phyloP scores from a whole-genome alignment of 2,113 vertebrate species.

The Amblyornis subalaris region DNA sequence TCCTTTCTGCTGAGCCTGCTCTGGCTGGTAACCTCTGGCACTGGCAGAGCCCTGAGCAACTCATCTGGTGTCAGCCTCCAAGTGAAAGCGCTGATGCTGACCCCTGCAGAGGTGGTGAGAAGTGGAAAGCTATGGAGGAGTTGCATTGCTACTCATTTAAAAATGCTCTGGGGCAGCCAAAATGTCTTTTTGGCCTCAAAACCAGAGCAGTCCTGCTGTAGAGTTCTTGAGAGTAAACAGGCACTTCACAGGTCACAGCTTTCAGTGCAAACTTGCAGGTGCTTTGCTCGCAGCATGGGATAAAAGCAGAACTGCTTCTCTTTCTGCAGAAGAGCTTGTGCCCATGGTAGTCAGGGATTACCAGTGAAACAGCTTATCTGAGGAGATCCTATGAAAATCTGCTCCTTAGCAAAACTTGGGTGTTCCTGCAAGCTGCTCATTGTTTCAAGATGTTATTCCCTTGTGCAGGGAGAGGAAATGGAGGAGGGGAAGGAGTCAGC shows the following conservation, averaged over 20 bases:
- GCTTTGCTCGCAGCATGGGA: neutral
- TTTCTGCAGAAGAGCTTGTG: neutral
- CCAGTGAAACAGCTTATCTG: neutral
- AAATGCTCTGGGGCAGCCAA: neutral
- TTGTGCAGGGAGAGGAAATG: neutral
- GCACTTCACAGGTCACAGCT: neutral
- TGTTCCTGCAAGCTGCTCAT: neutral
- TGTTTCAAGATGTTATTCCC: conserved; percentile 12
- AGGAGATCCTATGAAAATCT: neutral
- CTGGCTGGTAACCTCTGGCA: neutral
- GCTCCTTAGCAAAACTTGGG: neutral
- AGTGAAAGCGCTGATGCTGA: neutral
- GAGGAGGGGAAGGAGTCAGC: neutral
- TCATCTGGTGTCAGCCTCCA: neutral
- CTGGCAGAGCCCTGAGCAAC: neutral
- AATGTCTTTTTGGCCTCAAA: neutral
- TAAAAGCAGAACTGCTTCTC: neutral
- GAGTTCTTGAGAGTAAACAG: neutral
- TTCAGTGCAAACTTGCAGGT: accelerated
- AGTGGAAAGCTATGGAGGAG: neutral
- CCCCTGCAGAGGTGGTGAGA: neutral
- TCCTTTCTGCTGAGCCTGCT: conserved; percentile 28
- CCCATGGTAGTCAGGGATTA: neutral
- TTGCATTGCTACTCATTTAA: neutral
- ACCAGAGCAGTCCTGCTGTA: neutral